Conservation (phyloP, 2,113 vertebrate species). For the Chrysochloris asiatica region DNA sequence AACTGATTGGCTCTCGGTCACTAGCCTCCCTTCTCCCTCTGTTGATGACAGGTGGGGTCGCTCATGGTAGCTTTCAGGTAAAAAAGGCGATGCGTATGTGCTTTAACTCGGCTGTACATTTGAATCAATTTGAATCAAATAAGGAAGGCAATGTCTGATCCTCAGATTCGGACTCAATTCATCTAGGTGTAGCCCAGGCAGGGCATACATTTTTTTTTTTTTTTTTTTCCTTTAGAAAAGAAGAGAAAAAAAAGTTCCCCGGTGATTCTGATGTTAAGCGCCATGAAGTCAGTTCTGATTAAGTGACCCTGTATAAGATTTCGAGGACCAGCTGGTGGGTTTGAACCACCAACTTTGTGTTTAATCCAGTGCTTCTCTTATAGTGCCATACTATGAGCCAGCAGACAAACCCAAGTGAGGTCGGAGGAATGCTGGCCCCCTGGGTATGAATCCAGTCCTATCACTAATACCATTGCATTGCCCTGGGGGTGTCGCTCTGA, state of each 20-base stretch:
- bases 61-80: not conserved
- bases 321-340: no score
- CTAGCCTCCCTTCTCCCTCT: fast-evolving
- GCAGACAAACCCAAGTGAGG: not conserved
- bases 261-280: no score
- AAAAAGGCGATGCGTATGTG: not conserved
- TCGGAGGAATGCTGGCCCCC: not conserved
- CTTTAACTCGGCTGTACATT: not conserved
- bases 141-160: fast-evolving
- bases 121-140: not conserved
- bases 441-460: not conserved
- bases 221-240: no score
- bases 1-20: fast-evolving
- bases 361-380: no score
- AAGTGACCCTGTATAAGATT: no score
- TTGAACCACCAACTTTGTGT: no score
- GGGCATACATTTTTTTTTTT: no score
- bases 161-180: not conserved
- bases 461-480: no score
- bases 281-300: no score
- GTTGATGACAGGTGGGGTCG: not conserved
- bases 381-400: no score
- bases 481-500: fast-evolving
- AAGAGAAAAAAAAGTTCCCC: no score
- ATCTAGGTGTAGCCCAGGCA: not conserved